Conservation (phyloP, 2,113 vertebrate genomes). For the Pomatorhinus ruficollis region DNA sequence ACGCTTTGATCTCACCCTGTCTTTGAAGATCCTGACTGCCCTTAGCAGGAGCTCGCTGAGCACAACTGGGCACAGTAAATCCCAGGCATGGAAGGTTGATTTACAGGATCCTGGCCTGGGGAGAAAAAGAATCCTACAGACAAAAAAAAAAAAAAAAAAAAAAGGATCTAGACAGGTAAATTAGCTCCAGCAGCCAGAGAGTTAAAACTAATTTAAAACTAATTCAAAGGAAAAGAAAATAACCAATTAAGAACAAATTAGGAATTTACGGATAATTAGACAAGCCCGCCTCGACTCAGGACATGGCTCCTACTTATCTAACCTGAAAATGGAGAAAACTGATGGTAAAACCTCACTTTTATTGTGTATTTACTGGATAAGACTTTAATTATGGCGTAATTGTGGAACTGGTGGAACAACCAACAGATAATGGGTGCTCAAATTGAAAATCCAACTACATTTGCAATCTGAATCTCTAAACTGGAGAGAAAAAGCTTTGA, state of each 20-base stretch:
- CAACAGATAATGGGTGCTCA: accelerated
- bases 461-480: neutral
- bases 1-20: neutral
- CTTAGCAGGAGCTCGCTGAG: neutral
- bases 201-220: too few species aligned
- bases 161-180: neutral
- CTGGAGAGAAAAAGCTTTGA: neutral
- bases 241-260: neutral
- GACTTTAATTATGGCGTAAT: neutral
- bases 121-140: neutral
- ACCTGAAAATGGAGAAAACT: neutral
- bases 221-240: neutral
- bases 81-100: neutral
- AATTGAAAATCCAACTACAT: neutral
- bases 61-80: accelerated
- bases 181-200: neutral
- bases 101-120: neutral
- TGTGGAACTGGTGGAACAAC: neutral
- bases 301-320: neutral
- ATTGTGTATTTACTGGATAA: neutral
- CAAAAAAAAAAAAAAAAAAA: neutral
- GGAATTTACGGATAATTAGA: neutral
- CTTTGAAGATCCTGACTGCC: neutral
- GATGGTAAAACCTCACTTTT: neutral
- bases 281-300: accelerated